Evolutionary conservation across 2,888 invertebrate genomes (phyloP).

Genomic region (Tachina grossa): DNA sequence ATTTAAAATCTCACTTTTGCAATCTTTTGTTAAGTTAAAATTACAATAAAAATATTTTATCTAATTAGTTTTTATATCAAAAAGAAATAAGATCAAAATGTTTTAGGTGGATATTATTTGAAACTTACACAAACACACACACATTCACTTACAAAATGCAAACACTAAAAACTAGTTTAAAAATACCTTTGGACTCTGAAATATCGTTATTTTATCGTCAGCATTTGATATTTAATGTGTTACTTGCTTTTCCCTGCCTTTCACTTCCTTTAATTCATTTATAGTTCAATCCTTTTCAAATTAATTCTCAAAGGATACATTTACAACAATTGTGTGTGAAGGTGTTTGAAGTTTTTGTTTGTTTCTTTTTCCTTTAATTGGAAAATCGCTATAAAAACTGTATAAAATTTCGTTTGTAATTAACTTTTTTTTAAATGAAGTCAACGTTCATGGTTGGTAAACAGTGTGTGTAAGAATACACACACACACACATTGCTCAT

Average conservation of each 20-base stretch:
- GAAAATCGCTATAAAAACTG: slow-evolving; percentile 1
- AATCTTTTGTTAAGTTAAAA: slow-evolving; percentile 18
- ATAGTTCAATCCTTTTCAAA: slow-evolving; percentile 14
- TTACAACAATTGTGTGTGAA: slow-evolving; percentile 16
- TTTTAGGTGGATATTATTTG: slow-evolving; percentile 22
- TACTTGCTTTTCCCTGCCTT: neutral
- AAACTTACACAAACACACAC: neutral
- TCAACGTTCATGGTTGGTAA: neutral
- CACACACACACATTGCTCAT: too few species aligned
- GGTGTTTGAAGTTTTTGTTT: slow-evolving; percentile 11
- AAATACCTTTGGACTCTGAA: neutral
- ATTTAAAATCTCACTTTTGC: slow-evolving; percentile 45
- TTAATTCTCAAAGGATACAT: slow-evolving; percentile 25
- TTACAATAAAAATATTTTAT: slow-evolving; percentile 56
- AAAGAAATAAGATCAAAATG: slow-evolving; percentile 16
- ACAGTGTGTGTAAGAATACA: neutral
- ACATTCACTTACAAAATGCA: neutral
- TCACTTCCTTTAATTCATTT: slow-evolving; percentile 4
- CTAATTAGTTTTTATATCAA: slow-evolving; percentile 50
- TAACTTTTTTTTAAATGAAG: neutral
- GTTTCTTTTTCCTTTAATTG: neutral
- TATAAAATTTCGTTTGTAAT: neutral
- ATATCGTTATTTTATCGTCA: slow-evolving; percentile 19
- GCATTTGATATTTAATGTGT: slow-evolving; percentile 42
- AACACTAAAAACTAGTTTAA: neutral